phyloP scores from a whole-genome alignment of 1,140 invertebrate genomes.

The Anoplophora glabripennis region DNA sequence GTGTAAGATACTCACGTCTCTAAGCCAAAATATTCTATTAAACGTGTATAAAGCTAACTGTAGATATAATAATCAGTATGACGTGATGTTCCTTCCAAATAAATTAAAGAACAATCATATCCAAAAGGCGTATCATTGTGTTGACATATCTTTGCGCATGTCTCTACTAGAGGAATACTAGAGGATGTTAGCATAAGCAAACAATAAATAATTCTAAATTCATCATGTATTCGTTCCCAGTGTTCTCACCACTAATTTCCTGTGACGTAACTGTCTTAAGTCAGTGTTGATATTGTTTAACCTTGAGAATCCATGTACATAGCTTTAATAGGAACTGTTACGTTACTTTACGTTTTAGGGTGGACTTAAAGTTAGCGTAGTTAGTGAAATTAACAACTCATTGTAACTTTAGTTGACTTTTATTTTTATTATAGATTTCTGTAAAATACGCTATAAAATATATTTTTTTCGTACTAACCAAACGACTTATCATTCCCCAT shows the following conservation, averaged over 20 bases:
- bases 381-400: conserved; percentile 21
- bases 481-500: no score
- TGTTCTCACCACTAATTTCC: background rate
- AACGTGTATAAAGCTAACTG: background rate
- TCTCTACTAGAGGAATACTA: conserved; percentile 14
- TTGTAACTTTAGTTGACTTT: conserved; percentile 18
- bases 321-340: conserved; percentile 19
- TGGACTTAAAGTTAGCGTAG: conserved; percentile 10
- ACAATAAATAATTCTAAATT: conserved; percentile 12
- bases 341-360: conserved; percentile 22
- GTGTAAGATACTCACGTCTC: background rate
- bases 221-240: background rate
- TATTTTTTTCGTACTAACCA: conserved; percentile 30
- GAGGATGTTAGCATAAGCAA: conserved; percentile 10
- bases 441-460: conserved; percentile 32
- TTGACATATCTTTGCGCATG: conserved; percentile 16
- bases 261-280: background rate
- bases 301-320: conserved; percentile 20
- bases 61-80: conserved; percentile 1
- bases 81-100: background rate
- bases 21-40: background rate
- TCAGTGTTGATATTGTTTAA: conserved; percentile 20
- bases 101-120: conserved; percentile 1
- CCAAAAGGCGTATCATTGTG: conserved; percentile 9
- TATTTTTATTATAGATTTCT: conserved; percentile 26